A percentile compares a stretch with the other conserved stretches of the same genome.
These are phyloP conservation scores for Isichthys henryi DNA, from an alignment of 2,113 vertebrate species.

Conservation along the genomic window DNA sequence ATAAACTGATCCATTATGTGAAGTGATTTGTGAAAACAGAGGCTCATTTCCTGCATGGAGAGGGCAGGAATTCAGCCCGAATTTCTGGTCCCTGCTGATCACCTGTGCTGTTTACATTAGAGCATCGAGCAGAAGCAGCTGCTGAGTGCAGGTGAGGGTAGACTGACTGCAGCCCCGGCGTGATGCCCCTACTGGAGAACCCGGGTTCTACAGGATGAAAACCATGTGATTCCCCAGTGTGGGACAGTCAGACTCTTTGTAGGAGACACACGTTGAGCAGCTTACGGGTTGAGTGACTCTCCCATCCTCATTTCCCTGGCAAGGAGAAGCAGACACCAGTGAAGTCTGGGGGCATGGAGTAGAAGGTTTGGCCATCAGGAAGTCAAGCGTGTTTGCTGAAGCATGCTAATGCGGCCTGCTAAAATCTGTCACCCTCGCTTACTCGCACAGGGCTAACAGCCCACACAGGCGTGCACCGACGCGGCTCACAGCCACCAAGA, in stretches of 20 bases:
- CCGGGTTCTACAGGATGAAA: background rate
- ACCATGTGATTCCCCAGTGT: background rate
- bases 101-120: background rate
- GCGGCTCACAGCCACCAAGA: background rate
- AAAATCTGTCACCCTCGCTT: conserved; percentile 22
- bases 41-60: conserved; percentile 44
- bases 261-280: background rate
- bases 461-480: background rate
- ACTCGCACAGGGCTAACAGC: background rate
- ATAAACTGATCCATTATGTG: conserved; percentile 60
- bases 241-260: background rate
- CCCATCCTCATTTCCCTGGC: background rate
- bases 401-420: conserved; percentile 46
- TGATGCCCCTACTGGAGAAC: background rate
- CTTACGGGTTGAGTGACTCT: background rate
- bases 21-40: conserved; percentile 46
- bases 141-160: background rate
- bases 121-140: background rate
- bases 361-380: conserved; percentile 34
- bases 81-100: conserved; percentile 29
- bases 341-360: conserved; percentile 4
- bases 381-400: conserved; percentile 57
- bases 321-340: background rate
- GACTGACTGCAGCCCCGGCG: background rate
- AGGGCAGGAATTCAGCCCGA: conserved; percentile 31